phyloP scores from a whole-genome alignment of 2,888 invertebrate genomes.

The Sisyra nigra region DNA sequence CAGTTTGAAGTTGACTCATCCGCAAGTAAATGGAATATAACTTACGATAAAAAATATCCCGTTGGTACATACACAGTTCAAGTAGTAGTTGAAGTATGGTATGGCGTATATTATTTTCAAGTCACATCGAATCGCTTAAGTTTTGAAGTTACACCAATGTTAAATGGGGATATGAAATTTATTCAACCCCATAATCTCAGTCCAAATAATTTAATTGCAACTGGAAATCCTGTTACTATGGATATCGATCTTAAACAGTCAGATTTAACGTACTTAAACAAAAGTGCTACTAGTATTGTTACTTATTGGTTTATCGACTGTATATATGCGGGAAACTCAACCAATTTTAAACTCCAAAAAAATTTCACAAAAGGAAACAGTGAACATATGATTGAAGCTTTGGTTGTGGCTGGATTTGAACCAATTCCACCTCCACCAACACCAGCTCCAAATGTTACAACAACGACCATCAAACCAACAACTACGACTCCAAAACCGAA shows the following conservation, averaged over 20 bases:
- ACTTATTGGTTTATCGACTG: slow-evolving; percentile 75
- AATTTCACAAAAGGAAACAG: slow-evolving; percentile 45
- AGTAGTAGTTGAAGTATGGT: slow-evolving; percentile 30
- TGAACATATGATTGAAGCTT: slow-evolving; percentile 46
- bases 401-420: slow-evolving; percentile 54
- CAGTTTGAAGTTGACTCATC: slow-evolving; percentile 32
- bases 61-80: slow-evolving; percentile 42
- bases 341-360: slow-evolving; percentile 40
- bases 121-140: slow-evolving; percentile 24
- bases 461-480: slow-evolving; percentile 20
- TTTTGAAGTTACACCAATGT: slow-evolving; percentile 35
- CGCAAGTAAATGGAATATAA: slow-evolving; percentile 42
- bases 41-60: slow-evolving; percentile 28
- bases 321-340: slow-evolving; percentile 44
- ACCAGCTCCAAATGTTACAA: slow-evolving; percentile 21
- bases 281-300: slow-evolving; percentile 34
- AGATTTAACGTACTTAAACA: slow-evolving; percentile 41
- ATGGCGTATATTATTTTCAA: slow-evolving; percentile 25
- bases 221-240: slow-evolving; percentile 38
- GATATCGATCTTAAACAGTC: slow-evolving; percentile 37
- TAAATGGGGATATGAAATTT: slow-evolving; percentile 52
- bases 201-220: slow-evolving; percentile 43
- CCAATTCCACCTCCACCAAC: slow-evolving; percentile 28
- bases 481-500: slow-evolving; percentile 19
- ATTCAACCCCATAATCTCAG: slow-evolving; percentile 42